phyloP scores from a whole-genome alignment of 2,888 invertebrate species.

The Drosophila kanekoi region DNA sequence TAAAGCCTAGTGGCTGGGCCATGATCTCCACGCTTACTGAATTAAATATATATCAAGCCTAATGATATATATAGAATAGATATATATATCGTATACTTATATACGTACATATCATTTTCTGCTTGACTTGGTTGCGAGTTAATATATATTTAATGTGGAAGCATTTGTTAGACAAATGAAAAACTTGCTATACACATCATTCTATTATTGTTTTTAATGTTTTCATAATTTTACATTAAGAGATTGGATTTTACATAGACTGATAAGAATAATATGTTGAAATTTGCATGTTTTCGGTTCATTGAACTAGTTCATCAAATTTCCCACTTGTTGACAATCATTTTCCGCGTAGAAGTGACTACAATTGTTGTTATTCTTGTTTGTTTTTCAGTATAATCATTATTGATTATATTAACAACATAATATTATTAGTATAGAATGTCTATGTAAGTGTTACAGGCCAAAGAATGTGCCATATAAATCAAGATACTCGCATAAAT shows the following conservation, averaged over 20 bases:
- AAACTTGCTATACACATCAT: no score
- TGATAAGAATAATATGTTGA: conserved; percentile 12
- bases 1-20: no score
- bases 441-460: neutral
- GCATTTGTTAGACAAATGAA: no score
- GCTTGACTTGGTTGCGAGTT: no score
- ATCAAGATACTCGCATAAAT: neutral
- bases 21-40: no score
- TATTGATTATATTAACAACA: neutral
- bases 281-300: neutral
- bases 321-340: neutral
- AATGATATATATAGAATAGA: no score
- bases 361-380: neutral
- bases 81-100: no score
- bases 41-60: no score
- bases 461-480: conserved; percentile 4
- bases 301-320: neutral
- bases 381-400: conserved; percentile 9
- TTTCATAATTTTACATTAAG: neutral
- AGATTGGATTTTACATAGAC: neutral
- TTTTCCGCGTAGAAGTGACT: neutral
- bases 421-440: neutral
- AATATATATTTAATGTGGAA: no score
- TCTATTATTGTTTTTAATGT: neutral
- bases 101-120: no score